Evolutionary conservation across 2,797 vertebrate species (phyloP).

Genomic region (Leptatherina wallacei): DNA sequence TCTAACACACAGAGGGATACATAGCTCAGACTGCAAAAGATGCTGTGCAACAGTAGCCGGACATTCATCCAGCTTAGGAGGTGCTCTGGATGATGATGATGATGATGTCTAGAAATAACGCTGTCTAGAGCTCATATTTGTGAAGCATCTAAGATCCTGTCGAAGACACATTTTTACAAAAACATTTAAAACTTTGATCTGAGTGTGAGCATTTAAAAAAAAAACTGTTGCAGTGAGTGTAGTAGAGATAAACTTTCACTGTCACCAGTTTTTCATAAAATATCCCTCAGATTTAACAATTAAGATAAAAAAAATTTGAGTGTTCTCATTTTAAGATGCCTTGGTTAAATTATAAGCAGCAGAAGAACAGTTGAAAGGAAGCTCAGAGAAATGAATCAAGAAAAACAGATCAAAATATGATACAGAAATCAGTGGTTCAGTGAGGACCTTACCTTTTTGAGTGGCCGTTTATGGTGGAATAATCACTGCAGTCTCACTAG

Average conservation of each 20-base stretch:
- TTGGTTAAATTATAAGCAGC: neutral
- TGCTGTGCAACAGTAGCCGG: slow-evolving; percentile 15
- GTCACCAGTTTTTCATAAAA: neutral
- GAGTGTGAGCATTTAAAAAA: no score
- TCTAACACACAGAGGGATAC: slow-evolving; percentile 16
- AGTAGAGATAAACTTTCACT: neutral
- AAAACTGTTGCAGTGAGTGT: neutral
- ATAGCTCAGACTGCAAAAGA: slow-evolving; percentile 20
- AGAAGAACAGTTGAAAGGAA: neutral
- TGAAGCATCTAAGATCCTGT: neutral
- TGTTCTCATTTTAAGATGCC: neutral
- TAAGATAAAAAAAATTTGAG: neutral
- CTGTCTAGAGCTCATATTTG: neutral
- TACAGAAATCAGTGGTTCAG: neutral
- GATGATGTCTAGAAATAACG: slow-evolving; percentile 4
- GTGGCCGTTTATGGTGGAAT: slow-evolving; percentile 60
- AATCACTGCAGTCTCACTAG: slow-evolving; percentile 67
- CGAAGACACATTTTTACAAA: neutral
- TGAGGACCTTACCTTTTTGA: slow-evolving; percentile 70
- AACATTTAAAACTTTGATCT: no score
- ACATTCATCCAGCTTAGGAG: neutral
- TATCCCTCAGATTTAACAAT: neutral
- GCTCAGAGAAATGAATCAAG: neutral
- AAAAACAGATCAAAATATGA: neutral
- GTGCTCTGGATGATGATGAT: slow-evolving; percentile 10